Evolutionary conservation across 2,888 invertebrate species (phyloP), one percentile per base, ranked within the genome.

Genomic region (Camponotus fellah): DNA sequence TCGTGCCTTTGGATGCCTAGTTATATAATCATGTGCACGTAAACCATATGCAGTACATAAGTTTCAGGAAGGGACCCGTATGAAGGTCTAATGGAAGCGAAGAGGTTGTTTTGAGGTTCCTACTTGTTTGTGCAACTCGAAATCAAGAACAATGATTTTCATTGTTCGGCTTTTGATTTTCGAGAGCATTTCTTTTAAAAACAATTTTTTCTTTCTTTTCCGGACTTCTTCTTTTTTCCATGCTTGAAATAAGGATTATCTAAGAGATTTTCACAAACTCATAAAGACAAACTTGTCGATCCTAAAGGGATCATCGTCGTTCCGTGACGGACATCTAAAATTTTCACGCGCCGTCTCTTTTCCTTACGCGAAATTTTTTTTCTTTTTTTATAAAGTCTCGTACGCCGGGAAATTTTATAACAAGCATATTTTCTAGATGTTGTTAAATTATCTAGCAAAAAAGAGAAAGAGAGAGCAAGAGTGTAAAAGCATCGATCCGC

Each of bases 1-100:
- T 91, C 88, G 92, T 92, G 92, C 90, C 90, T 89, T 91, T 92
- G 90, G 90, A 87, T 86, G 90, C 90, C 91, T 92, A 92, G 90
- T 92, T 90, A 88, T 89, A 90, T 91, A 92, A 91, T 86, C 90
- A 89, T 89, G 89, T 90, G 88, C 83, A 87, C 87, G 91, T 90
- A 89, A 89, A 91, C 89, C 87, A 89, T 91, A 91, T 88, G 83
- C 86, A 53, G 79, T n/a, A 79, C 53, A 3, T 58, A 60, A 71
- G 53, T 68, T 56, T 49, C 40, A 46, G 26, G 53, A 58, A 77
- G 53, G 49, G 56, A 32, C 68, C 81, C 76, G 17, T 64, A 34
- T 46, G 68, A 60, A 64, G 62, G 60, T 60, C 14, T 58, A 65
- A 72, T 53, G 62, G 72, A 82, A 64, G 75, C 77, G 89, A 87